Conservation (phyloP, 2,888 invertebrate genomes). For the Bellardia pandia region DNA sequence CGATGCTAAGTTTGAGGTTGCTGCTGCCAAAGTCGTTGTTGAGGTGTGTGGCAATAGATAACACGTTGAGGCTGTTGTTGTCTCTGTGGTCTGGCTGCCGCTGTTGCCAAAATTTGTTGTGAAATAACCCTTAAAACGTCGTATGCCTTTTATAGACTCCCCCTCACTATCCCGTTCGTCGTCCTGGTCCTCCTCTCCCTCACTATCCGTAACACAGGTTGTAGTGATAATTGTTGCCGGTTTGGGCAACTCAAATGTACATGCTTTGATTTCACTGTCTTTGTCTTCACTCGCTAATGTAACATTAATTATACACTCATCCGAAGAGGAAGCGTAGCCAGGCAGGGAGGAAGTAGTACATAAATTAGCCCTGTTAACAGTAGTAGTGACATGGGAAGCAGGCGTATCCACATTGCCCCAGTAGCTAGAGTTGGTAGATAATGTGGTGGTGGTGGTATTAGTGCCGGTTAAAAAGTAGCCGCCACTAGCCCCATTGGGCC, state of each 20-base stretch:
- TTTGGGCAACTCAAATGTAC: constrained; percentile 44
- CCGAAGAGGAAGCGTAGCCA: constrained; percentile 59
- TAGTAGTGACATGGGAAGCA: constrained; percentile 54
- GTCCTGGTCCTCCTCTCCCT: constrained; percentile 60
- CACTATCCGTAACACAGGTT: constrained; percentile 62
- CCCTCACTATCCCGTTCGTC: neutral
- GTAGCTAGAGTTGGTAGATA: constrained; percentile 64
- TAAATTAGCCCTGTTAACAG: neutral
- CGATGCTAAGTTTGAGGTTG: constrained; percentile 16
- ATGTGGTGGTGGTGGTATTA: constrained; percentile 73
- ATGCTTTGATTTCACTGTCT: constrained; percentile 69
- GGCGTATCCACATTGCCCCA: constrained; percentile 77
- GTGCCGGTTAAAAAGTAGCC: constrained; percentile 81
- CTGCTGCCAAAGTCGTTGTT: constrained; percentile 43
- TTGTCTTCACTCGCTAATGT: constrained; percentile 78
- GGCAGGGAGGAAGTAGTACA: constrained; percentile 12
- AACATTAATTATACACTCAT: constrained; percentile 82
- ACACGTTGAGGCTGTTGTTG: constrained; percentile 44
- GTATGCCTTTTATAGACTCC: constrained; percentile 16
- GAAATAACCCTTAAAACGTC: constrained; percentile 57
- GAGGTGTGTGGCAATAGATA: constrained; percentile 21
- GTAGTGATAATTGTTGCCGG: constrained; percentile 68
- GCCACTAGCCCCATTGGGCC: constrained; percentile 84
- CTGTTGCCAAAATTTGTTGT: constrained; percentile 45
- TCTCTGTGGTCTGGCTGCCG: constrained; percentile 37